Evolutionary conservation across 2,113 vertebrate genomes (phyloP), one percentile per base, ranked within the genome.

Genomic region (Urocitellus parryii): DNA sequence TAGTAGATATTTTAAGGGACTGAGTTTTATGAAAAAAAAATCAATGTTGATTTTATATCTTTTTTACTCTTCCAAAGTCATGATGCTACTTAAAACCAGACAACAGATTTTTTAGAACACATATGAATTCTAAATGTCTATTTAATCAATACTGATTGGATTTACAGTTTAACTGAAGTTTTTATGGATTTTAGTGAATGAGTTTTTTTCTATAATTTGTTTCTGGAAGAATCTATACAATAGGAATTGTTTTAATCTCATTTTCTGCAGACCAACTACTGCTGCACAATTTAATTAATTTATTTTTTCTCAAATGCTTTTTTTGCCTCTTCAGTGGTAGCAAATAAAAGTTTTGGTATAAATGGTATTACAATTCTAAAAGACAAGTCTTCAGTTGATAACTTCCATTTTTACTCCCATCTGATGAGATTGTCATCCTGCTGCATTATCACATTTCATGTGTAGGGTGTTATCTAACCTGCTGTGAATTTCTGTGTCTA

Each of bases 21-120:
- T 90, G 27, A 94, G 12, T 27, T 85, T 74, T 68, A n/a, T 8
- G n/a, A 63, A 92, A 84, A 90, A 45, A 91, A 82, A 96, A 94
- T 92, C 73, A 79, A 73, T 85, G 45, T 32, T 45, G 45, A 70
- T 88, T 95, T 95, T 70, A 90, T 73, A 90, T 68, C 9, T 72
- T 29, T 88, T 78, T 91, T 45, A 78, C 24, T 53, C 39, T 81
- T 48, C n/a, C 53, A 37, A 85, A 76, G 73, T 73, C 13, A 68
- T 84, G 92, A 85, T 88, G 51, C 25, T 48, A 85, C 42, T 89
- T 95, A 73, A 81, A 94, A 94, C 73, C 48, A 86, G 48, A 96
- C 94, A 95, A 37, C 32, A 73, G 39, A 9, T 42, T 39, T 93
- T 95, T 94, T 51, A 68, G 51, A 93, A 79, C 73, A 76, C 34